phyloP scores from a whole-genome alignment of 1,140 invertebrate species.

The Calycopis cecrops region DNA sequence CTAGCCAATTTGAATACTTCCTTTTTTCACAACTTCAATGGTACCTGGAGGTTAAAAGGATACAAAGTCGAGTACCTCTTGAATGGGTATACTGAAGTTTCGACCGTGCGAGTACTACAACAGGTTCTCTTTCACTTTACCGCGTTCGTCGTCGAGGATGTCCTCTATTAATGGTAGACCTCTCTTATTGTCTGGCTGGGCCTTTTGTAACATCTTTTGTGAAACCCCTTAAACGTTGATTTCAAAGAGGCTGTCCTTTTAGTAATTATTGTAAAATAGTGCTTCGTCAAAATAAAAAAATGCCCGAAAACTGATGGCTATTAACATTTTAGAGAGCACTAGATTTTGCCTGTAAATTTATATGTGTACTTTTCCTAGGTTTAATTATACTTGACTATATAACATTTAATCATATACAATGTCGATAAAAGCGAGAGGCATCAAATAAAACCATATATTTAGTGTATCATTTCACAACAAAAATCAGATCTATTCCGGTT shows the following conservation, averaged over 20 bases:
- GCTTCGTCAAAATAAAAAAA: slow-evolving; percentile 10
- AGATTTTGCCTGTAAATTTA: no score
- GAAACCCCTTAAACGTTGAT: slow-evolving; percentile 7
- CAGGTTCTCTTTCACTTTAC: background rate
- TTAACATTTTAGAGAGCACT: no score
- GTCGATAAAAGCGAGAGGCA: no score
- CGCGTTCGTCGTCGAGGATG: slow-evolving; percentile 1
- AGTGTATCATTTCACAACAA: no score
- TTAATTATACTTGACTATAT: no score
- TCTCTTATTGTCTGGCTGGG: slow-evolving; percentile 14
- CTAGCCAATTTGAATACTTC: slow-evolving; percentile 4
- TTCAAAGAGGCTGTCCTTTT: slow-evolving; percentile 10
- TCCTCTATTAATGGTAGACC: slow-evolving; percentile 15
- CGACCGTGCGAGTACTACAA: background rate
- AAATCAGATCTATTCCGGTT: no score
- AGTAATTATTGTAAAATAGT: slow-evolving; percentile 5
- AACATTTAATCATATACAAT: no score
- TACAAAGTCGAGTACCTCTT: slow-evolving; percentile 7
- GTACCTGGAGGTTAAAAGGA: slow-evolving; percentile 1
- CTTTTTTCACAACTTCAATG: background rate
- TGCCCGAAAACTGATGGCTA: no score
- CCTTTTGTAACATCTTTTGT: slow-evolving; percentile 16
- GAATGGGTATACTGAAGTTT: background rate
- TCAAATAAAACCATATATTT: no score
- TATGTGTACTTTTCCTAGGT: no score